These are phyloP conservation scores for Amitus sp. DNA, from an alignment of 2,888 invertebrate genomes.

Conservation along the genomic window DNA sequence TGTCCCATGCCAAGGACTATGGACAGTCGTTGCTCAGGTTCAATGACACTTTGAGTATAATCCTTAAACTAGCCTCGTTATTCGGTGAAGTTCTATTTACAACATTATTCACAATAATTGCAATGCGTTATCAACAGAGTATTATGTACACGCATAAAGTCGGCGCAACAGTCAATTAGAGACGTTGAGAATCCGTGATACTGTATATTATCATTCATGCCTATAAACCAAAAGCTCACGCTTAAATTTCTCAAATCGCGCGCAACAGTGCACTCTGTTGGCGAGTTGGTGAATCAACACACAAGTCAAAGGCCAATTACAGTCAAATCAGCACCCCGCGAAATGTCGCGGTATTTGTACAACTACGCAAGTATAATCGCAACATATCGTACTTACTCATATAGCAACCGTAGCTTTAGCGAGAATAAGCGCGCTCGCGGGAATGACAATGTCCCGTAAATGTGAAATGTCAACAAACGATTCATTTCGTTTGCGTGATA, in stretches of 20 bases:
- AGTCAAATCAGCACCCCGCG: slow-evolving; percentile 1
- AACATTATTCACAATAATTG: slow-evolving; percentile 40
- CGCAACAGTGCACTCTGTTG: no score
- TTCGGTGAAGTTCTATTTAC: slow-evolving; percentile 30
- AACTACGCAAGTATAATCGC: background rate
- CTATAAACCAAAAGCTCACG: background rate
- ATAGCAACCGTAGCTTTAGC: slow-evolving; percentile 8
- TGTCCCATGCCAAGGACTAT: background rate
- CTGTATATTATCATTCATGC: slow-evolving; percentile 11
- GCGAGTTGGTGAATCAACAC: no score
- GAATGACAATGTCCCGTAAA: slow-evolving; percentile 15
- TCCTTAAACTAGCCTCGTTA: background rate
- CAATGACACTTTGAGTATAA: background rate
- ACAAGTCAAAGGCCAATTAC: background rate
- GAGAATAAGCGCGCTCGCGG: slow-evolving; percentile 3
- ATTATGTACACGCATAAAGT: slow-evolving; percentile 45
- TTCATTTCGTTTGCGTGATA: slow-evolving; percentile 36
- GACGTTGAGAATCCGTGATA: slow-evolving; percentile 20
- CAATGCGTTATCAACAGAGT: slow-evolving; percentile 36
- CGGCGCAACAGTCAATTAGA: slow-evolving; percentile 14
- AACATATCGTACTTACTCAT: slow-evolving; percentile 8
- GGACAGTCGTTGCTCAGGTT: background rate
- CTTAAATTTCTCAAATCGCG: no score
- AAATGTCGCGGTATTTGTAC: slow-evolving; percentile 2
- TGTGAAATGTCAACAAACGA: slow-evolving; percentile 49